A percentile compares a stretch with the other conserved stretches of the same genome.
phyloP scores from a whole-genome alignment of 2,113 vertebrate genomes.

The Natator depressus region DNA sequence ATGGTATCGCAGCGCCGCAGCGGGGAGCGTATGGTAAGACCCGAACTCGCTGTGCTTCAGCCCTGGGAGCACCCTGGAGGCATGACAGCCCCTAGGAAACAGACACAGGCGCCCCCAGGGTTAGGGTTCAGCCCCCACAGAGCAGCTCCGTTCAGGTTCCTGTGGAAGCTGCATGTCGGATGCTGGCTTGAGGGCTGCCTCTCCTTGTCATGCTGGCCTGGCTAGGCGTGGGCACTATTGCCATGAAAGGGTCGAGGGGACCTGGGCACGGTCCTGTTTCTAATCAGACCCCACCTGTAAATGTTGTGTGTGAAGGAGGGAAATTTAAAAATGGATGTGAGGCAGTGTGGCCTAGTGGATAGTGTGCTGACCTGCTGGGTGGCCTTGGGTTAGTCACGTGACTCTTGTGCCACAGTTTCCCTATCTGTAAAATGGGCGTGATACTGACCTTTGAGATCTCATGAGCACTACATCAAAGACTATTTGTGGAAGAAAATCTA shows the following conservation, averaged over 20 bases:
- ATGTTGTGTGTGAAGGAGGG: background rate
- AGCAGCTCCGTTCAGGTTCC: background rate
- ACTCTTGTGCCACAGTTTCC: background rate
- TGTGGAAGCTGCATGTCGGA: no score
- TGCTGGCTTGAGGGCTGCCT: background rate
- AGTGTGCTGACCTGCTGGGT: background rate
- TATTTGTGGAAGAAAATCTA: background rate
- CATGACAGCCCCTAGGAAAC: background rate
- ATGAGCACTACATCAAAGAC: background rate
- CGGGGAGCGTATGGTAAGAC: background rate
- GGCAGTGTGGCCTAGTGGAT: background rate
- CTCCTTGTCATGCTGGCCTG: background rate
- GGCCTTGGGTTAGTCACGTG: background rate
- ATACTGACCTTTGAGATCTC: background rate
- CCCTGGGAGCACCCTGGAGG: background rate
- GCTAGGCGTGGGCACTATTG: background rate
- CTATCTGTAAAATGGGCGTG: background rate
- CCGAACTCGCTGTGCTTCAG: background rate
- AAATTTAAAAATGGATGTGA: background rate
- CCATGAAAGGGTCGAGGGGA: background rate
- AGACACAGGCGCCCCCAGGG: background rate
- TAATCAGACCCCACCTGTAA: background rate
- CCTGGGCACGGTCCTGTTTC: background rate
- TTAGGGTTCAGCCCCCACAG: background rate
- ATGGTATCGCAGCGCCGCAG: background rate